Evolutionary conservation across 2,113 vertebrate genomes (phyloP).

Genomic region (Thalassarche chlororhynchos): DNA sequence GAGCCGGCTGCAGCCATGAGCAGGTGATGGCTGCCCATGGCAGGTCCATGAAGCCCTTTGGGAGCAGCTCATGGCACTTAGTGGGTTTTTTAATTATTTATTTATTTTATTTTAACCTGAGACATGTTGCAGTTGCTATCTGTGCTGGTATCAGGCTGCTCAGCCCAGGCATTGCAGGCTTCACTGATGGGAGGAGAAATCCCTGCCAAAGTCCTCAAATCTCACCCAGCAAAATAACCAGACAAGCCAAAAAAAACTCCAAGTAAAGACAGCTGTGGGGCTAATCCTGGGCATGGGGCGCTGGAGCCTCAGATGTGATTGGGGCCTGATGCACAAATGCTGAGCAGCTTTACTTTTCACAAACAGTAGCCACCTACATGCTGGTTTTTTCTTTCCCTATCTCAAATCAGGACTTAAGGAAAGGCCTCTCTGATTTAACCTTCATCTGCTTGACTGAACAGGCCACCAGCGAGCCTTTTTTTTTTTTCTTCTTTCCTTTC

Average conservation of each 20-base stretch:
- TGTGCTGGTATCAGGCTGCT: not conserved
- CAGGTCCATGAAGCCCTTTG: not conserved
- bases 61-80: not conserved
- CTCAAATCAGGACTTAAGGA: not conserved
- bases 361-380: not conserved
- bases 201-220: not conserved
- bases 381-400: not conserved
- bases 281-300: not conserved
- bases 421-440: not conserved
- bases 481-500: no score
- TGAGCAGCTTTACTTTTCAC: not conserved
- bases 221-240: not conserved
- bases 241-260: not conserved
- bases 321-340: no score
- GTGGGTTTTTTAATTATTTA: not conserved
- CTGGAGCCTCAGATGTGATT: not conserved
- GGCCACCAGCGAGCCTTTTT: fast-evolving
- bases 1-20: not conserved
- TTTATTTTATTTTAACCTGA: not conserved
- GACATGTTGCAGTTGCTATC: fast-evolving
- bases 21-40: not conserved
- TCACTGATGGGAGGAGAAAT: not conserved
- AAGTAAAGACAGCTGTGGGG: not conserved
- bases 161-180: not conserved
- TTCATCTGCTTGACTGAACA: not conserved